Conservation (phyloP, 2,797 vertebrate genomes). For the Takifugu rubripes region DNA sequence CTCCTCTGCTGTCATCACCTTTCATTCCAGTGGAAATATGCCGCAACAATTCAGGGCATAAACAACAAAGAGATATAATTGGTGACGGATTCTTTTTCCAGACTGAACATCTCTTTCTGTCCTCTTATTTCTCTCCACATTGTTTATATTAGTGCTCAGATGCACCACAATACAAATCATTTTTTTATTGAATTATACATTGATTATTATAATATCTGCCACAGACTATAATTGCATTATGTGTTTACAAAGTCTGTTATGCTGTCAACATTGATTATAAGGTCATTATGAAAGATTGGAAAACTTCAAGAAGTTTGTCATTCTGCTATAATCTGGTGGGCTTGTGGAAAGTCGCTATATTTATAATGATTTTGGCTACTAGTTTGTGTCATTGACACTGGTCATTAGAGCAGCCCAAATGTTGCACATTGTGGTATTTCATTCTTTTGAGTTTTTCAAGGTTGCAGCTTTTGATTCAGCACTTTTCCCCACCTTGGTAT, state of each 20-base stretch:
- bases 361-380: no score
- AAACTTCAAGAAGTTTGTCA: no score
- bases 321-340: no score
- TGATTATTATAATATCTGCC: neutral
- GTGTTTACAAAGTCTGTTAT: no score
- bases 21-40: constrained; percentile 33
- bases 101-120: neutral
- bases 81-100: constrained; percentile 1
- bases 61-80: constrained; percentile 5
- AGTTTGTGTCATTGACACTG: no score
- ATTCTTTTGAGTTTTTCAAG: neutral
- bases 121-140: neutral
- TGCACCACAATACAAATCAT: neutral
- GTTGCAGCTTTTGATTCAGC: neutral
- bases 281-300: no score
- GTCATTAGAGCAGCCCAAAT: no score
- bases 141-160: neutral
- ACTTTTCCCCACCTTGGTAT: neutral
- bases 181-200: neutral
- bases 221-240: no score
- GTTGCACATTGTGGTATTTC: no score
- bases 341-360: no score
- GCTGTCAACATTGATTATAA: no score
- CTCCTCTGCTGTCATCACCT: constrained; percentile 16
- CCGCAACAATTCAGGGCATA: constrained; percentile 1